Base-by-base conservation (phyloP, 2,797 vertebrate species). In the Allobates femoralis region DNA sequence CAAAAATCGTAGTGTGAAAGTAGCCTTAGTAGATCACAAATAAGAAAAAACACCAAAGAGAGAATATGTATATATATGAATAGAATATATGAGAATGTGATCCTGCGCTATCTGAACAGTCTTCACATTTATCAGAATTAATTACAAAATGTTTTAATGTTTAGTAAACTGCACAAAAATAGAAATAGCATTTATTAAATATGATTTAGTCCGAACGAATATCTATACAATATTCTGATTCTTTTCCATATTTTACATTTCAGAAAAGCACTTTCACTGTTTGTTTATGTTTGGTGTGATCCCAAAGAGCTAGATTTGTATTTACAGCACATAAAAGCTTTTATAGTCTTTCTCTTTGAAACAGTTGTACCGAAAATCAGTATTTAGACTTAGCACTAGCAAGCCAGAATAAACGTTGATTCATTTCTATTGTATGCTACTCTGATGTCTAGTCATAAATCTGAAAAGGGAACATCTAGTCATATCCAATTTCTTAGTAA, bases 381-480 rank as follows among this genome's bases (percentile, higher is more conserved):
- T 78, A 73, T 84, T 64, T 83, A 87, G 74, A 78, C 50, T 37
- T 83, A 80, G 46, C 37, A 80, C 16, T 60, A 64, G 37, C 34
- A 37, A 75, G 86, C 86, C 86, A 84, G 82, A 87, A 87, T 79
- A 84, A 87, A 84, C 67, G 50, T 84, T 83, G 75, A 87, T 73
- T 83, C 51, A 73, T 83, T 83, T 79, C 64, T 84, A 28, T 80
- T 87, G 86, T 53, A 87, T 84, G 76, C 77, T 75, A 84, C 86
- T 87, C 81, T 75, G 77, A 87, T 80, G 62, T 79, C 30, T 30
- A n/a, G 30, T 74, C 21, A 77, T 87, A 73, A 77, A 50, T 66
- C 41, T 89, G 56, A 60, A 87, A 81, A 73, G 85, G 81, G 46
- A 89, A 83, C 88, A 87, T 82, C 88, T 87, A 90, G 90, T 88